phyloP scores from a whole-genome alignment of 2,797 vertebrate species.

The Phoxinus dragarum region DNA sequence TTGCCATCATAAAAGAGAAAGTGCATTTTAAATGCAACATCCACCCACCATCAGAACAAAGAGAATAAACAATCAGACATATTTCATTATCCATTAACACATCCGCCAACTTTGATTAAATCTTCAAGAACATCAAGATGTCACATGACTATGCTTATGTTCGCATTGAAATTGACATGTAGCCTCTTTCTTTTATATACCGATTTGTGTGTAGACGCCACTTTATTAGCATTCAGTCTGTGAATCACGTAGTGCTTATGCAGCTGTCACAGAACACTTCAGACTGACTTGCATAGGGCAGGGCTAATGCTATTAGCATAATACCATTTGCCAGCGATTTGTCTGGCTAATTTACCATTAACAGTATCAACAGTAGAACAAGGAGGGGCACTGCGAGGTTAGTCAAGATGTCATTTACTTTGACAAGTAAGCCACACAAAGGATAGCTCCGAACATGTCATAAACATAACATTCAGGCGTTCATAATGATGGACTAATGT shows the following conservation, averaged over 20 bases:
- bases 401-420: slow-evolving; percentile 58
- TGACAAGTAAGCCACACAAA: slow-evolving; percentile 41
- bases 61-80: slow-evolving; percentile 33
- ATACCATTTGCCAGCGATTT: slow-evolving; percentile 60
- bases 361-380: slow-evolving; percentile 53
- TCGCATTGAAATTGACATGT: slow-evolving; percentile 32
- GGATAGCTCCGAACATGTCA: slow-evolving; percentile 45
- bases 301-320: slow-evolving; percentile 65
- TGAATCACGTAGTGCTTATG: slow-evolving; percentile 52
- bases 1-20: slow-evolving; percentile 24
- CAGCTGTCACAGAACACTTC: slow-evolving; percentile 58
- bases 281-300: slow-evolving; percentile 57
- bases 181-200: slow-evolving; percentile 17
- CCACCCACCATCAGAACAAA: slow-evolving; percentile 20
- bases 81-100: slow-evolving; percentile 14
- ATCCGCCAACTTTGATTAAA: slow-evolving; percentile 16
- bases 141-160: slow-evolving; percentile 54
- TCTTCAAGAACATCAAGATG: slow-evolving; percentile 41
- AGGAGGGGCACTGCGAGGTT: slow-evolving; percentile 51
- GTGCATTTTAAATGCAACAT: slow-evolving; percentile 8
- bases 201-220: slow-evolving; percentile 41
- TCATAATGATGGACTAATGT: slow-evolving; percentile 51
- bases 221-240: slow-evolving; percentile 55
- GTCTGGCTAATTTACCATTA: slow-evolving; percentile 63
- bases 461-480: slow-evolving; percentile 54